Conservation (phyloP, 2,113 vertebrate species). For the Rhinolophus ferrumequinum region DNA sequence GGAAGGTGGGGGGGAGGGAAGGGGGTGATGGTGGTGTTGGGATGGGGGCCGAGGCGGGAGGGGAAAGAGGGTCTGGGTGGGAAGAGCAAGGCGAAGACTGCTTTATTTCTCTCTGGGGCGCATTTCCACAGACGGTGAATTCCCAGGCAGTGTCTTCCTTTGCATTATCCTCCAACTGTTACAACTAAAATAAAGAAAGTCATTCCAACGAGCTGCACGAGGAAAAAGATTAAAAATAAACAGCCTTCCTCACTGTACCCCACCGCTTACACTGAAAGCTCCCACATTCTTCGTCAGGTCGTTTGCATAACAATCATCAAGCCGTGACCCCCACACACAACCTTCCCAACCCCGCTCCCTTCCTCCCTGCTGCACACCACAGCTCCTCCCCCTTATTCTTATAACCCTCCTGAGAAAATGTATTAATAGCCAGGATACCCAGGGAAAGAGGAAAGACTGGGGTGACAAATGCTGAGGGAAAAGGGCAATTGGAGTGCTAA, state of each 20-base stretch:
- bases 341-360: constrained; percentile 33
- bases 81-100: constrained; percentile 85
- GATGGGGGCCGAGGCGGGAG: constrained; percentile 64
- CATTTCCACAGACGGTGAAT: constrained; percentile 81
- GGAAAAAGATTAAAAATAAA: constrained; percentile 59
- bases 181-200: constrained; percentile 88
- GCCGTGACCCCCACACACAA: constrained; percentile 57
- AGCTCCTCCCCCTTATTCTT: constrained; percentile 72
- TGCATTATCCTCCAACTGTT: constrained; percentile 84
- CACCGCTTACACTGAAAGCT: constrained; percentile 29
- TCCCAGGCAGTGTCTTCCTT: constrained; percentile 81
- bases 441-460: constrained; percentile 66
- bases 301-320: constrained; percentile 82
- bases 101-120: constrained; percentile 79
- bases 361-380: constrained; percentile 36
- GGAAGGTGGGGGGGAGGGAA: constrained; percentile 53
- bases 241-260: constrained; percentile 33
- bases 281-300: constrained; percentile 64
- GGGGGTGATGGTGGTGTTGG: constrained; percentile 65
- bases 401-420: constrained; percentile 79
- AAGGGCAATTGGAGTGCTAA: constrained; percentile 83
- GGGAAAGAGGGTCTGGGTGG: constrained; percentile 51
- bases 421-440: constrained; percentile 79
- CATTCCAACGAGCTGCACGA: constrained; percentile 80
- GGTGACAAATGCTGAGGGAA: constrained; percentile 83